phyloP scores from a whole-genome alignment of 2,113 vertebrate genomes.

The Chloroceryle aenea region DNA sequence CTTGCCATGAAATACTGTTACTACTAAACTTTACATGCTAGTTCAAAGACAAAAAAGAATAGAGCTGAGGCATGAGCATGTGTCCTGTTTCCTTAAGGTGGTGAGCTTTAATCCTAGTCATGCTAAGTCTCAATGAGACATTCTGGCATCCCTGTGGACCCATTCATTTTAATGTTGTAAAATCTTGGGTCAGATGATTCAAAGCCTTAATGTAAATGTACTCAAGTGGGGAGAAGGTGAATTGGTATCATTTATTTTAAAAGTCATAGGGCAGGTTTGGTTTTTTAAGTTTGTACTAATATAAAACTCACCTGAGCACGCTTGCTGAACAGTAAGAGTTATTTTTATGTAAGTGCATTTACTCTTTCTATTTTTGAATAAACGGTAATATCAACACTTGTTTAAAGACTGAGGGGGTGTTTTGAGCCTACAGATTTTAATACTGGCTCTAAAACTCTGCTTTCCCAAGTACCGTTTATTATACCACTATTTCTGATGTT shows the following conservation, averaged over 20 bases:
- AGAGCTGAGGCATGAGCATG: conserved; percentile 59
- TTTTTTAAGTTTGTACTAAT: conserved; percentile 71
- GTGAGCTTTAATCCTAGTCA: conserved; percentile 75
- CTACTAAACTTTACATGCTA: conserved; percentile 62
- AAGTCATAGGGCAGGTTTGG: conserved; percentile 9
- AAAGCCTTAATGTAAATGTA: conserved; percentile 84
- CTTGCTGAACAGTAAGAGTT: conserved; percentile 72
- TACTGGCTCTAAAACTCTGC: conserved; percentile 55
- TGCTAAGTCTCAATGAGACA: conserved; percentile 66
- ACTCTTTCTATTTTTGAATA: conserved; percentile 63
- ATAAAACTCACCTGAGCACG: conserved; percentile 67
- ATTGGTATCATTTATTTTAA: conserved; percentile 49
- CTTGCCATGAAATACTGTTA: conserved; percentile 75
- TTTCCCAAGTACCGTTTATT: conserved; percentile 63
- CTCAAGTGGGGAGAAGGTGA: conserved; percentile 67
- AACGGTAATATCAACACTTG: conserved; percentile 34
- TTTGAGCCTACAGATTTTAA: conserved; percentile 55
- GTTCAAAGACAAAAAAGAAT: conserved; percentile 18
- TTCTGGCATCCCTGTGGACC: conserved; percentile 31
- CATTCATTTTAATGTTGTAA: conserved; percentile 54
- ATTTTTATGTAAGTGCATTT: conserved; percentile 73
- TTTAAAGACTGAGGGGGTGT: conserved; percentile 13
- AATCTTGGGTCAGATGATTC: conserved; percentile 76
- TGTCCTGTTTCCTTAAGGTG: conserved; percentile 75
- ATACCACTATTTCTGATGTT: conserved; percentile 74